These are phyloP conservation scores for Loris lydekkerianus DNA, from an alignment of 2,797 vertebrate genomes.

Conservation along the genomic window DNA sequence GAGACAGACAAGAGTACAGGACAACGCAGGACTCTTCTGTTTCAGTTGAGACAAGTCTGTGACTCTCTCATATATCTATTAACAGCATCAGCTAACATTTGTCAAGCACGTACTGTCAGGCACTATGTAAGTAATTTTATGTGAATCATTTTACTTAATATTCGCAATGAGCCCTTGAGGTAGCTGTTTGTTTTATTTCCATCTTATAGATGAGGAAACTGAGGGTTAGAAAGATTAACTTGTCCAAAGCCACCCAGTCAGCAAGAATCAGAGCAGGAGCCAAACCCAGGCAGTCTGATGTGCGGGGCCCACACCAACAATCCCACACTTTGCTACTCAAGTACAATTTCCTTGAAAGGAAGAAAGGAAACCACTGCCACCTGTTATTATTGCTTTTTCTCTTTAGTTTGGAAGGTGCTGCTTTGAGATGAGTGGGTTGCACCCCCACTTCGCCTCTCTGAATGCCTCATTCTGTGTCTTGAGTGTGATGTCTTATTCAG, in stretches of 20 bases:
- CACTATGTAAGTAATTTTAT: not conserved
- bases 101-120: not conserved
- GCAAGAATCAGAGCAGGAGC: not conserved
- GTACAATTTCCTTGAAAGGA: not conserved
- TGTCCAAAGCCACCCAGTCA: not conserved
- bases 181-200: not conserved
- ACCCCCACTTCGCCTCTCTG: not conserved
- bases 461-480: not conserved
- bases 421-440: not conserved
- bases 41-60: not conserved
- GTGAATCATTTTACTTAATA: not conserved
- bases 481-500: not conserved
- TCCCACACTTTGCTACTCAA: not conserved
- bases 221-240: not conserved
- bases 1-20: not conserved
- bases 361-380: not conserved
- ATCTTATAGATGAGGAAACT: conserved; percentile 3
- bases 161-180: not conserved
- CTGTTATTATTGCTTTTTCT: not conserved
- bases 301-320: not conserved
- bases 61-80: not conserved
- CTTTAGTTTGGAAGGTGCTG: not conserved
- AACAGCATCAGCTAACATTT: not conserved
- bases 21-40: not conserved
- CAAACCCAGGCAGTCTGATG: not conserved